A percentile compares a stretch with the other conserved stretches of the same genome.
Conservation (phyloP, 2,888 invertebrate species). For the Mesodorylaimus sp. region DNA sequence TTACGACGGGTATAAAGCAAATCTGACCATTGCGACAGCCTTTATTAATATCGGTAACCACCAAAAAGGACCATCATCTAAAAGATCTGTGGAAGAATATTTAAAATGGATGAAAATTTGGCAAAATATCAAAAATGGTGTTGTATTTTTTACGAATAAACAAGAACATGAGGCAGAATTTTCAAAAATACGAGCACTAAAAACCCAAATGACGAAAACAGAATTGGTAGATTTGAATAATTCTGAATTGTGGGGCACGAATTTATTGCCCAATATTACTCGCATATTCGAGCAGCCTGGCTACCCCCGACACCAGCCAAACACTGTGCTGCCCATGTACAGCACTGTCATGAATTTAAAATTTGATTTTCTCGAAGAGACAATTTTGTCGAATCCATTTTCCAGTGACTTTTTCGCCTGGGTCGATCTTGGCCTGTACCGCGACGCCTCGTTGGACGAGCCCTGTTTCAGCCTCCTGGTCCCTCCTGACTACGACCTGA, state of each 20-base stretch:
- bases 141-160: background rate
- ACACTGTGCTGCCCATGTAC: background rate
- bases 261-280: background rate
- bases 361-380: background rate
- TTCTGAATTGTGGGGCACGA: background rate
- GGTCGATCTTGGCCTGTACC: background rate
- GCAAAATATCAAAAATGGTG: background rate
- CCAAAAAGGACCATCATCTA: background rate
- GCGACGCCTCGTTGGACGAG: background rate
- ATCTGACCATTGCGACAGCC: no score
- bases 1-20: no score
- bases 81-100: background rate
- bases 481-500: background rate
- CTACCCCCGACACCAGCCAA: background rate
- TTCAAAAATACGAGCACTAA: background rate
- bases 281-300: background rate
- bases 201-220: no score
- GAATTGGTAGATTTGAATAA: no score
- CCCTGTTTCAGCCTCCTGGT: background rate
- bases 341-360: background rate
- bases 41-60: background rate
- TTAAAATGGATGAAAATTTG: background rate
- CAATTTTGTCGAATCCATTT: no score
- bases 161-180: background rate
- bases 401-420: no score